These are phyloP conservation scores for Campylorhamphus procurvoides DNA, from an alignment of 2,113 vertebrate species.

Conservation along the genomic window DNA sequence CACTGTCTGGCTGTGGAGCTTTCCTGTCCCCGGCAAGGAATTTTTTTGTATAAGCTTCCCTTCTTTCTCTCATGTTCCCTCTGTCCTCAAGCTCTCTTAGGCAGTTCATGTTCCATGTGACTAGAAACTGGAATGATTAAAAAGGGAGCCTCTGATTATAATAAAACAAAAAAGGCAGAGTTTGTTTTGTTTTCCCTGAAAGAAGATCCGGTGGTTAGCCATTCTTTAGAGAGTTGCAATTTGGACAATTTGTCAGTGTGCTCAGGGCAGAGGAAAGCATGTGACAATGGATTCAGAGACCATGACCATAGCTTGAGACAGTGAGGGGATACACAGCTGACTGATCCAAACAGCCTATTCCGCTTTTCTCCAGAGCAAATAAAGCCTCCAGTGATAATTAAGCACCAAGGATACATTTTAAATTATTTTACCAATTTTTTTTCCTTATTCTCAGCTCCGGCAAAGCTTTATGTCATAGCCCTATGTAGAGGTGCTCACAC, in stretches of 20 bases:
- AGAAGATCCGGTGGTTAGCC: conserved; percentile 57
- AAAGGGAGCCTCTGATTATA: conserved; percentile 57
- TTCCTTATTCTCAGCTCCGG: neutral
- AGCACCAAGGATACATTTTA: neutral
- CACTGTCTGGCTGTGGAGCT: neutral
- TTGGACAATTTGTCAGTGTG: conserved; percentile 52
- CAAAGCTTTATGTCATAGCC: neutral
- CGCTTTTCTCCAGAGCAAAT: neutral
- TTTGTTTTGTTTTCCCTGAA: conserved; percentile 66
- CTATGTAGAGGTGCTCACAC: neutral
- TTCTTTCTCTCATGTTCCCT: neutral
- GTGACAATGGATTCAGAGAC: conserved; percentile 46
- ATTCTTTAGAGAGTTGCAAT: conserved; percentile 48
- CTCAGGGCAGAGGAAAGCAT: conserved; percentile 45
- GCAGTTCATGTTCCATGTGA: conserved; percentile 36
- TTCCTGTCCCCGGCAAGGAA: neutral
- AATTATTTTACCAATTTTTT: neutral
- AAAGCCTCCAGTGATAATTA: neutral
- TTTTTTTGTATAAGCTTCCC: conserved; percentile 29
- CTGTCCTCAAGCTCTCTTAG: neutral
- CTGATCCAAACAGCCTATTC: neutral
- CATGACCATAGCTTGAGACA: conserved; percentile 23
- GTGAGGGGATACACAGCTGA: conserved; percentile 34
- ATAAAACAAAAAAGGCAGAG: conserved; percentile 53
- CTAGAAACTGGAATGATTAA: conserved; percentile 60